Percentiles rank a stretch among this genome's conserved stretches.
These are phyloP conservation scores for Triplophysa yarkandensis DNA, from an alignment of 2,797 vertebrate species.

Conservation along the genomic window DNA sequence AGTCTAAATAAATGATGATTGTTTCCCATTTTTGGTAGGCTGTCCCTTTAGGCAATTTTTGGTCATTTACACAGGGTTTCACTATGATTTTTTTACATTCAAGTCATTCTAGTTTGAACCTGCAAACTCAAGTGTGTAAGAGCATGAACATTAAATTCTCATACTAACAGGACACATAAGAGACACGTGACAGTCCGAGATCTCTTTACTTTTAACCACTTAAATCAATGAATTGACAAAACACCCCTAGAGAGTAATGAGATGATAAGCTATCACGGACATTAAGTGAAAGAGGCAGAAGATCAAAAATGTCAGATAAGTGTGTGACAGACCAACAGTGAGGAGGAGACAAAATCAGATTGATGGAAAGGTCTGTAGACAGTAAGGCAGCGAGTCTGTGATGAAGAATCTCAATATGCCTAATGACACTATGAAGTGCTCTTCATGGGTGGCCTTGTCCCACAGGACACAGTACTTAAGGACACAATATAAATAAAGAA, in stretches of 20 bases:
- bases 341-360: not conserved
- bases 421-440: slow-evolving; percentile 35
- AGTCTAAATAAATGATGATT: too few species aligned
- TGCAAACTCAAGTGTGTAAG: too few species aligned
- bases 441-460: slow-evolving; percentile 42
- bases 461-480: slow-evolving; percentile 12
- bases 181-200: not conserved
- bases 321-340: slow-evolving; percentile 16
- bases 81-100: too few species aligned
- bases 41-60: too few species aligned
- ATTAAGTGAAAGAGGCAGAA: not conserved
- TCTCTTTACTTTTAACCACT: not conserved
- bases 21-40: too few species aligned
- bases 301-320: slow-evolving; percentile 14
- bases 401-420: slow-evolving; percentile 46
- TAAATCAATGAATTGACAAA: not conserved
- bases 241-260: not conserved
- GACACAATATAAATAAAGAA: slow-evolving; percentile 37
- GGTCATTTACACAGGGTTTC: too few species aligned
- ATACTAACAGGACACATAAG: not conserved
- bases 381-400: not conserved
- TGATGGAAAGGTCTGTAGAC: slow-evolving; percentile 18
- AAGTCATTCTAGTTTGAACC: too few species aligned
- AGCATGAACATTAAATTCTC: not conserved
- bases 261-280: not conserved